Conservation (phyloP, 1,140 invertebrate genomes). For the Thalassaphorura encarpata region DNA sequence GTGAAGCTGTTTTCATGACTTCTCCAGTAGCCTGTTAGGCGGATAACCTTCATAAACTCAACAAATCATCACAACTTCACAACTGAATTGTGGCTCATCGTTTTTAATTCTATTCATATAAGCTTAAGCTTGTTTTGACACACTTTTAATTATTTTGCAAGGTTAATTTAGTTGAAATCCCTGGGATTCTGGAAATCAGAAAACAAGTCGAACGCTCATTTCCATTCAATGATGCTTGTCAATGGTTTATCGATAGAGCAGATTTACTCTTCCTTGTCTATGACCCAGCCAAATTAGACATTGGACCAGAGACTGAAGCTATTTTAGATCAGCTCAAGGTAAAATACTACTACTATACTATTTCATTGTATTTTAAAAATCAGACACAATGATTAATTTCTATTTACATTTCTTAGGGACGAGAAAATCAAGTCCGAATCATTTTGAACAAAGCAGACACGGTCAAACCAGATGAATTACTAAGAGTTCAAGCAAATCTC, state of each 20-base stretch:
- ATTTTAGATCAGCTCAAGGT: conserved; percentile 87
- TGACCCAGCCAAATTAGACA: conserved; percentile 88
- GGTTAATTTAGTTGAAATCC: conserved; percentile 93
- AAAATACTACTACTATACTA: conserved; percentile 66
- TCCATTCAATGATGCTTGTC: conserved; percentile 89
- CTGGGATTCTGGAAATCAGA: conserved; percentile 84
- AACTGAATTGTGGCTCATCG: not conserved
- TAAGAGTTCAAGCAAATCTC: conserved; percentile 83
- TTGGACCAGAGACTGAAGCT: conserved; percentile 86
- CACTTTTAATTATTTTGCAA: no score
- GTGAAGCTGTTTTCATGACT: conserved; percentile 34
- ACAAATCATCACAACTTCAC: conserved; percentile 4
- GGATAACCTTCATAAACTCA: conserved; percentile 24
- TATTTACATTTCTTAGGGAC: conserved; percentile 19
- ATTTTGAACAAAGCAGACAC: conserved; percentile 90
- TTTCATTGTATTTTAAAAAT: not conserved
- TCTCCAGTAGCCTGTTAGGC: conserved; percentile 41
- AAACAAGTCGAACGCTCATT: conserved; percentile 87
- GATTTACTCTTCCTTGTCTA: conserved; percentile 92
- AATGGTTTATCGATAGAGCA: conserved; percentile 92
- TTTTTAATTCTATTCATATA: not conserved
- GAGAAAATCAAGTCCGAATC: conserved; percentile 49
- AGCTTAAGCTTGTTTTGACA: not conserved
- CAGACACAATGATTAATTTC: not conserved
- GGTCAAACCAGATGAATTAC: conserved; percentile 80